Percentiles rank a stretch among this genome's conserved stretches.
Conservation (phyloP, 1,140 invertebrate species). For the Andricus grossulariae region DNA sequence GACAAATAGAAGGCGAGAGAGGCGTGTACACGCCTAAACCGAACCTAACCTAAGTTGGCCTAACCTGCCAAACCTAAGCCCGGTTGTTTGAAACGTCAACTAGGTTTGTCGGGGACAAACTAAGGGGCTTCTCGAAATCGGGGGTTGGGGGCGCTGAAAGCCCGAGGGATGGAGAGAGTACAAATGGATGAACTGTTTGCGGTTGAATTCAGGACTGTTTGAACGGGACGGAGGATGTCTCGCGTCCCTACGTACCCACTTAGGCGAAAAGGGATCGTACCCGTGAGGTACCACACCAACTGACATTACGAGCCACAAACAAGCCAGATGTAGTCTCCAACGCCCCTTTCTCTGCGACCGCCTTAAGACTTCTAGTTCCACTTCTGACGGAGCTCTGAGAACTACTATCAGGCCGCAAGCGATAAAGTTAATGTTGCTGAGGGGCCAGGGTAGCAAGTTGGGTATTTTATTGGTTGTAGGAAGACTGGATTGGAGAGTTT, state of each 20-base stretch:
- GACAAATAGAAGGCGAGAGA: constrained; percentile 28
- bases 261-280: constrained; percentile 19
- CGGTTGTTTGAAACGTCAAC: constrained; percentile 27
- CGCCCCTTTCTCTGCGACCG: neutral
- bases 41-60: neutral
- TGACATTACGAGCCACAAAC: constrained; percentile 24
- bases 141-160: neutral
- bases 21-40: constrained; percentile 7
- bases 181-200: constrained; percentile 29
- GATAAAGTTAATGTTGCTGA: too few species aligned
- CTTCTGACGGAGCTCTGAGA: neutral
- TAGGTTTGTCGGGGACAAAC: constrained; percentile 24
- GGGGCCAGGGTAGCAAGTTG: too few species aligned
- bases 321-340: neutral
- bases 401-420: too few species aligned
- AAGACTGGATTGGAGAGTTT: too few species aligned
- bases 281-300: constrained; percentile 15
- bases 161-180: constrained; percentile 20
- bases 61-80: constrained; percentile 8
- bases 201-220: constrained; percentile 26
- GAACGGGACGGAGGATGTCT: constrained; percentile 26
- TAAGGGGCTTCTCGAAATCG: constrained; percentile 16
- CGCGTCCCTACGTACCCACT: constrained; percentile 9
- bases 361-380: neutral
- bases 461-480: too few species aligned